Percentiles rank a stretch among this genome's conserved stretches.
Evolutionary conservation across 2,888 invertebrate genomes (phyloP).

Genomic region (Crocallis elinguaria): DNA sequence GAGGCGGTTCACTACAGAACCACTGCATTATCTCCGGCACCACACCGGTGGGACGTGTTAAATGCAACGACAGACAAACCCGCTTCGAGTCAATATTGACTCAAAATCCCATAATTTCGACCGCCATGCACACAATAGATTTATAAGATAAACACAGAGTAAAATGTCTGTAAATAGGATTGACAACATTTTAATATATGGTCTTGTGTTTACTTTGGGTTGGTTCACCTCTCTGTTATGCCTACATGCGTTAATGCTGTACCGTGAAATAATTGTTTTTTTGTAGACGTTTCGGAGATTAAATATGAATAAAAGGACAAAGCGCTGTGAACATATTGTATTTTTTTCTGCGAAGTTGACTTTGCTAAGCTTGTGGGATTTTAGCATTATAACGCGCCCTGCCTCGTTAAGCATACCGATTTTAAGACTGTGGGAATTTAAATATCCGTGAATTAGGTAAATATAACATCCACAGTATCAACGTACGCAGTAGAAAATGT

Average conservation of each 20-base stretch:
- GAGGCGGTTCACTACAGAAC: conserved; percentile 29
- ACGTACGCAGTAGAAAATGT: too few relatives aligned
- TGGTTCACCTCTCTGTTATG: conserved; percentile 77
- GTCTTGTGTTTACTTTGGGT: conserved; percentile 78
- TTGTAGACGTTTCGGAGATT: conserved; percentile 76
- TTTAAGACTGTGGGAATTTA: conserved; percentile 54
- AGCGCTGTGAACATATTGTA: conserved; percentile 70
- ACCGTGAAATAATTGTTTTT: conserved; percentile 84
- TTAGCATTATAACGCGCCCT: conserved; percentile 59
- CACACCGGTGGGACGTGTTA: conserved; percentile 78
- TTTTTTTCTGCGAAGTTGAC: conserved; percentile 68
- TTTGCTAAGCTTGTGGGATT: conserved; percentile 72
- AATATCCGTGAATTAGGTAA: background rate
- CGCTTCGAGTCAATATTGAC: conserved; percentile 78
- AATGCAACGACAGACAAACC: conserved; percentile 78
- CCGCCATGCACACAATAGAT: conserved; percentile 83
- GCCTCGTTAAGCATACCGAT: conserved; percentile 55
- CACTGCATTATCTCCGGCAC: conserved; percentile 46
- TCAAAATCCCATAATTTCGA: conserved; percentile 82
- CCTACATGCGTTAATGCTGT: conserved; percentile 83
- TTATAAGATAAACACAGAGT: conserved; percentile 83
- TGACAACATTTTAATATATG: conserved; percentile 85
- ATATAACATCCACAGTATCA: background rate
- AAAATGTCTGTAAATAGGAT: conserved; percentile 84
- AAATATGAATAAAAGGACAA: conserved; percentile 82